A percentile compares a stretch with the other conserved stretches of the same genome.
Conservation (phyloP, 2,888 invertebrate species). For the Drosophila putrida region DNA sequence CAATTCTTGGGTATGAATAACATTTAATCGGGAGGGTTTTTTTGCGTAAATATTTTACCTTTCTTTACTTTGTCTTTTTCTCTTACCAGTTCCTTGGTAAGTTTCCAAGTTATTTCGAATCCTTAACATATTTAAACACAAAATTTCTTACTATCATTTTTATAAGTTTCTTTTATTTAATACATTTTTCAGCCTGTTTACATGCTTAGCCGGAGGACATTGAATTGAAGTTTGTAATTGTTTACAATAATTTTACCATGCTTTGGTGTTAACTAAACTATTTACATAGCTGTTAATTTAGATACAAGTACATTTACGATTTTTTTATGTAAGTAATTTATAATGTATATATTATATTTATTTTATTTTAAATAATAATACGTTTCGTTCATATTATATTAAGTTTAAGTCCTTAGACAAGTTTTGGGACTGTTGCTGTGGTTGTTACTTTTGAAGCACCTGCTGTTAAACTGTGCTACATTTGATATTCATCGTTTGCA, state of each 20-base stretch:
- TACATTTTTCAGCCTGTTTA: conserved; percentile 71
- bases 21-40: too few relatives aligned
- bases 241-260: conserved; percentile 54
- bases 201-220: conserved; percentile 76
- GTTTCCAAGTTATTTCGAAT: too few relatives aligned
- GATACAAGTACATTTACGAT: conserved; percentile 32
- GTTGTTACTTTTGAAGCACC: conserved; percentile 75
- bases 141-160: conserved; percentile 23
- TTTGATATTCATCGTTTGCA: conserved; percentile 57
- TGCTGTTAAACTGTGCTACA: conserved; percentile 64
- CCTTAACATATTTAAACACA: neutral
- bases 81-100: too few relatives aligned
- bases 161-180: conserved; percentile 64
- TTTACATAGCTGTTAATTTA: conserved; percentile 69
- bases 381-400: conserved; percentile 38
- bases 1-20: too few relatives aligned
- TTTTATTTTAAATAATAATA: conserved; percentile 38
- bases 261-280: conserved; percentile 56
- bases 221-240: conserved; percentile 73
- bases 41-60: too few relatives aligned
- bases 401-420: conserved; percentile 31
- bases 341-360: conserved; percentile 22
- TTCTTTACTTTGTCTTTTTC: too few relatives aligned
- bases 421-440: conserved; percentile 4
- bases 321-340: conserved; percentile 17